Evolutionary conservation across 2,888 invertebrate species (phyloP), one percentile per base, ranked within the genome.

Genomic region (Mesorhabditis sp.): DNA sequence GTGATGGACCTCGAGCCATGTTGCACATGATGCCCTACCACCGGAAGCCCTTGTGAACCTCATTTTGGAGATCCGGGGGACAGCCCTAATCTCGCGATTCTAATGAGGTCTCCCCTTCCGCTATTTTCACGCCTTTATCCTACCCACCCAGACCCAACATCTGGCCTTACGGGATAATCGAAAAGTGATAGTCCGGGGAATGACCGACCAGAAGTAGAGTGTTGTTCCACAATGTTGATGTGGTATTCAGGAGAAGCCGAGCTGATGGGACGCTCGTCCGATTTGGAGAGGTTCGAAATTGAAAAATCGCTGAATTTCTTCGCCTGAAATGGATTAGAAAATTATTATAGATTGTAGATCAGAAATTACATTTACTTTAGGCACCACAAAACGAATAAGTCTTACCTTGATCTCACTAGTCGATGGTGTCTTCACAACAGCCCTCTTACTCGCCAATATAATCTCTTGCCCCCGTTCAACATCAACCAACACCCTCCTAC

Each of bases 401-500:
- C 28, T 28, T 28, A 28, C 28, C 28, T 28, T 28, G 28, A 28
- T 28, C 28, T 28, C 28, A 28, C 28, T 28, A 28, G 28, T 28
- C 28, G 28, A 41, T n/a, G 28, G 42, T 13, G 42, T 3, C 28
- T 28, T 28, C 28, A 28, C 28, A 28, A 28, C 28, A 28, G 2
- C 28, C 28, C 28, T 28, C 28, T 28, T 7, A 41, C 62, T 69
- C 5, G 15, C 7, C 10, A 69, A 64, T 42, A 72, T 64, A 42
- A 73, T 66, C 62, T 73, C 73, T 45, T 73, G 70, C n/a, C 73
- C 73, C 28, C 65, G 64, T 15, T 65, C 63, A 58, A 73, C 67
- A 7, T 66, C 44, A 44, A 43, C 42, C 4, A 67, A 43, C 7
- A 70, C 66, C 1, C 65, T 43, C n/a, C 58, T 65, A n/a, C 63